Evolutionary conservation across 1,140 invertebrate species (phyloP).

Genomic region (Drosophila kohkoa): DNA sequence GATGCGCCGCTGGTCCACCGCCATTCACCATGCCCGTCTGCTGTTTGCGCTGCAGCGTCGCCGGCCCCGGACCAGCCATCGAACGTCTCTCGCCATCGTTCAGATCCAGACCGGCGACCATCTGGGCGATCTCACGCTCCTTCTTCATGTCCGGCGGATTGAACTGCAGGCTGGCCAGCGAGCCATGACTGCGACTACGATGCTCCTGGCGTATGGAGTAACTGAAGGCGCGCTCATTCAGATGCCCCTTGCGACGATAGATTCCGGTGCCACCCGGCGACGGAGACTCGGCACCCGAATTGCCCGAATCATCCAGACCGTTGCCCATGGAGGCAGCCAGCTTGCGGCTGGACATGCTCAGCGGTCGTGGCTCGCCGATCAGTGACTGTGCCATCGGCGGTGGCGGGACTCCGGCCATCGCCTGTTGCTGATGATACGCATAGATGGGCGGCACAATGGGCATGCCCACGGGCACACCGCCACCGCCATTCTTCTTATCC

Average conservation of each 20-base stretch:
- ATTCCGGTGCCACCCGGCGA: slow-evolving; percentile 93
- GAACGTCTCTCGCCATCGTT: slow-evolving; percentile 86
- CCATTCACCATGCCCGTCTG: slow-evolving; percentile 61
- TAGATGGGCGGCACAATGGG: slow-evolving; percentile 82
- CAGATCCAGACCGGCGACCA: slow-evolving; percentile 94
- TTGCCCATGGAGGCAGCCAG: slow-evolving; percentile 86
- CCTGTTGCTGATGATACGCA: slow-evolving; percentile 75
- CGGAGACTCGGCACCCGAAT: slow-evolving; percentile 89
- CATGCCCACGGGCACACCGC: slow-evolving; percentile 82
- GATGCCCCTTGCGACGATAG: slow-evolving; percentile 94
- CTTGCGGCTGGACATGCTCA: slow-evolving; percentile 85
- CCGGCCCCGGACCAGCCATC: slow-evolving; percentile 49
- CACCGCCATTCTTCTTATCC: slow-evolving; percentile 86
- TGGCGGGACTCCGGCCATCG: slow-evolving; percentile 56
- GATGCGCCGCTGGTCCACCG: slow-evolving; percentile 26
- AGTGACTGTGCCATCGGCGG: slow-evolving; percentile 72
- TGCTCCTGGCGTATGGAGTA: slow-evolving; percentile 97
- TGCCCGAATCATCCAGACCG: slow-evolving; percentile 87
- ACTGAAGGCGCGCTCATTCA: slow-evolving; percentile 97
- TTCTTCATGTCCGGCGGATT: slow-evolving; percentile 93
- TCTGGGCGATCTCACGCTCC: slow-evolving; percentile 95
- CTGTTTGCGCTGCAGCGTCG: slow-evolving; percentile 76
- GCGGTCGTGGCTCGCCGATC: slow-evolving; percentile 70
- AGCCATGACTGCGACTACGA: slow-evolving; percentile 94
- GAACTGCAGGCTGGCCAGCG: slow-evolving; percentile 93